Base-by-base conservation (phyloP, 2,797 vertebrate species). In the Florisuga fusca region DNA sequence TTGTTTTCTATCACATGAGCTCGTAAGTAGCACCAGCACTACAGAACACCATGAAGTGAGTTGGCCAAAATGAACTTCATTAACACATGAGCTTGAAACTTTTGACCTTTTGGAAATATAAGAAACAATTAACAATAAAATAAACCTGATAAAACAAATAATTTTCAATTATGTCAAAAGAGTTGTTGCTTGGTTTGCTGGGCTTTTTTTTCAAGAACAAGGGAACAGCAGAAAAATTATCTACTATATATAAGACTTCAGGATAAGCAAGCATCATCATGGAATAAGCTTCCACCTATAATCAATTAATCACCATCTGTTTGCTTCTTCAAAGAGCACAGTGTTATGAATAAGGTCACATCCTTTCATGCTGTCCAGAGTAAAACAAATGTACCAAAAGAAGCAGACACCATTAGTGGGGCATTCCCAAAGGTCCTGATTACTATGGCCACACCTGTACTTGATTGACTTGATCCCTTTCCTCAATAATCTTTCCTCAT, bases 181-280 rank as follows among this genome's bases (percentile, higher is more conserved):
- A 3, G 3, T 31, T 71, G 36, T 36, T 45, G 15, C 15, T 36
- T 36, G 36, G 36, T 36, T 36, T 8, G 36, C n/a, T n/a, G n/a
- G n/a, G n/a, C n/a, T n/a, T 46, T 46, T 57, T 66, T 48, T 26
- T 6, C n/a, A 36, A 66, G 7, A 67, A 69, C 9, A 33, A 12
- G 20, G 16, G 53, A 78, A 64, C 1, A 1, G 13, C 25, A 71
- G 18, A 33, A 81, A 89, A 68, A 63, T 36, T 15, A 89, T 72
- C 7, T 3, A 0, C 23, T 63, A 13, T 2, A 53, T 0, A 36
- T 36, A 36, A n/a, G 53, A 57, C 21, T 38, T 50, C 26, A 33
- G 85, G 27, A 64, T 34, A 33, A 69, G 16, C 21, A 79, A 79
- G 22, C 29, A 58, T 29, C 14, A 31, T 9, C 27, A 59, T 5